Conservation (phyloP, 1,140 invertebrate genomes). For the Pachypeltis micranthus region DNA sequence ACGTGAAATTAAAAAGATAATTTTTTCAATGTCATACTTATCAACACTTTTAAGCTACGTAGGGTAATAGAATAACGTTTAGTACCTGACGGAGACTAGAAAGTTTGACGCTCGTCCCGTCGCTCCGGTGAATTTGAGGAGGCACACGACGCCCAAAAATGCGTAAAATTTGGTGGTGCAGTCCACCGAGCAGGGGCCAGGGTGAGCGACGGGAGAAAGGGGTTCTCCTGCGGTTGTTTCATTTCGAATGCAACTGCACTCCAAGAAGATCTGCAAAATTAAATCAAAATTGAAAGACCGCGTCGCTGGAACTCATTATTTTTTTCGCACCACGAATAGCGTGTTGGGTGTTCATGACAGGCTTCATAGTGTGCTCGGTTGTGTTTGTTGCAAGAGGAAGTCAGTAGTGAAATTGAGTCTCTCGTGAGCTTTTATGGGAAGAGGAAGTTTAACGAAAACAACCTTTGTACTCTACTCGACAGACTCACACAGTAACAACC, state of each 20-base stretch:
- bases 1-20: conserved; percentile 27
- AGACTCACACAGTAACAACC: too few species aligned
- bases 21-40: neutral
- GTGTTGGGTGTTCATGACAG: neutral
- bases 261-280: conserved; percentile 25
- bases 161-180: conserved; percentile 51
- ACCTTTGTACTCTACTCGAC: too few species aligned
- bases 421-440: too few species aligned
- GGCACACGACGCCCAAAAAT: conserved; percentile 52
- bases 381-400: too few species aligned
- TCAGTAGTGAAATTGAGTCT: too few species aligned
- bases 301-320: neutral
- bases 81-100: conserved; percentile 48
- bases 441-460: too few species aligned
- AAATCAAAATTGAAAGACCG: neutral
- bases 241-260: conserved; percentile 24
- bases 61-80: too few species aligned
- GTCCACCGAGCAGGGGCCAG: conserved; percentile 50
- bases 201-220: neutral
- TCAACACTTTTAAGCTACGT: neutral
- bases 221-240: neutral
- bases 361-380: neutral
- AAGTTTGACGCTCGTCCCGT: conserved; percentile 56
- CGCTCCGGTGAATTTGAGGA: conserved; percentile 52
- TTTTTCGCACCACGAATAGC: neutral